phyloP scores from a whole-genome alignment of 2,113 vertebrate genomes.

The Notarius quadriscutis region DNA sequence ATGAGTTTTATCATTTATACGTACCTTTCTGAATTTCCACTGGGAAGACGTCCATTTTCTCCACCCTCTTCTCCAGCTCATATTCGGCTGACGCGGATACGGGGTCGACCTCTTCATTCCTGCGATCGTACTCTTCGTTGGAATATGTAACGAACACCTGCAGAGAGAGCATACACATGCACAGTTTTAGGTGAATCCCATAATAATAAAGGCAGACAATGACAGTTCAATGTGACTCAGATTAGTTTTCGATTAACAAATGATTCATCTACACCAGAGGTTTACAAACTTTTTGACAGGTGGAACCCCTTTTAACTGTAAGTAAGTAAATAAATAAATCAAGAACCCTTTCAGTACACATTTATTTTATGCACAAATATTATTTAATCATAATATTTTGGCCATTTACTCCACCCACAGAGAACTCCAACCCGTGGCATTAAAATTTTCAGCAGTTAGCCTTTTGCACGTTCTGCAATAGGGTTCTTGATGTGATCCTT shows the following conservation, averaged over 20 bases:
- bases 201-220: not conserved
- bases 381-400: not conserved
- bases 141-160: constrained; percentile 82
- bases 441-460: not conserved
- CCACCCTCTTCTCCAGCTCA: constrained; percentile 89
- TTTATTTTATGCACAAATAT: not conserved
- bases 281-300: not conserved
- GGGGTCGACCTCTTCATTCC: constrained; percentile 86
- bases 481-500: too few relatives aligned
- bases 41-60: constrained; percentile 87
- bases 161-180: not conserved
- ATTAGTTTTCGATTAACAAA: not conserved
- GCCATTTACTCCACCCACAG: not conserved
- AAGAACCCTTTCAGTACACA: not conserved
- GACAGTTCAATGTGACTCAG: not conserved
- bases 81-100: constrained; percentile 89
- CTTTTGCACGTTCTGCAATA: too few relatives aligned
- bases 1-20: not conserved
- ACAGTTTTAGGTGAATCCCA: not conserved
- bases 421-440: not conserved
- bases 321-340: not conserved
- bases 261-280: not conserved
- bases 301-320: not conserved
- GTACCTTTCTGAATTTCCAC: constrained; percentile 89
- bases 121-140: constrained; percentile 84